Evolutionary conservation across 2,888 invertebrate genomes (phyloP).

Genomic region (Scaptodrosophila latifasciaeformis): DNA sequence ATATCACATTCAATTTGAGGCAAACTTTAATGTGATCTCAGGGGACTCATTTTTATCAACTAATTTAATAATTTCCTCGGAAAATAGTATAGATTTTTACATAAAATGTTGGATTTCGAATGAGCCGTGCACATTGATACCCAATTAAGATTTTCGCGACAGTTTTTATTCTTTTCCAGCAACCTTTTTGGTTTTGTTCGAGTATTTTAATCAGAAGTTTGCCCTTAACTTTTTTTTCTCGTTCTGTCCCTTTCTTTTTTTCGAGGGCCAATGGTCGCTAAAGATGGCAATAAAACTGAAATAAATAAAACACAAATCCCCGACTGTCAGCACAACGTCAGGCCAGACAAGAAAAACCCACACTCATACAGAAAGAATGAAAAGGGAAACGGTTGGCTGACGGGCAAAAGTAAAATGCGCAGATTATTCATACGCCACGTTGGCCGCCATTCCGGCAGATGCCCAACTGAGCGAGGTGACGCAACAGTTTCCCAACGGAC

Average conservation of each 20-base stretch:
- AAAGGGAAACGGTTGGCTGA: conserved; percentile 17
- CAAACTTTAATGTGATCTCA: too few relatives aligned
- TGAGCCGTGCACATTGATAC: conserved; percentile 65
- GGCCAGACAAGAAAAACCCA: conserved; percentile 5
- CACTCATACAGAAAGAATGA: conserved; percentile 20
- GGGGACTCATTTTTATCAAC: too few relatives aligned
- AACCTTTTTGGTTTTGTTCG: not conserved
- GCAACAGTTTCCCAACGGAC: conserved; percentile 26
- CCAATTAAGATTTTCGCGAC: conserved; percentile 63
- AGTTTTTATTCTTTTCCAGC: conserved; percentile 1
- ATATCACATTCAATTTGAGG: too few relatives aligned
- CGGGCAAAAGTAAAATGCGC: conserved; percentile 20
- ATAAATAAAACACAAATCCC: conserved; percentile 61
- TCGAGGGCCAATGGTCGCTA: conserved; percentile 3
- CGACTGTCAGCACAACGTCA: conserved; percentile 37
- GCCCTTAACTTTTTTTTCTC: not conserved
- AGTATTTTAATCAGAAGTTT: conserved; percentile 57
- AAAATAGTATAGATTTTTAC: too few relatives aligned
- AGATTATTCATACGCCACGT: conserved; percentile 36
- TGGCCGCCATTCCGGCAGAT: not conserved
- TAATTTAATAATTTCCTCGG: too few relatives aligned
- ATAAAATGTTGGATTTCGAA: conserved; percentile 15
- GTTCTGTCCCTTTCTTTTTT: conserved; percentile 1
- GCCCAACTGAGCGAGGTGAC: conserved; percentile 28
- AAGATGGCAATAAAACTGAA: conserved; percentile 53